phyloP scores from a whole-genome alignment of 2,888 invertebrate species.

The Yponomeuta sedellus region DNA sequence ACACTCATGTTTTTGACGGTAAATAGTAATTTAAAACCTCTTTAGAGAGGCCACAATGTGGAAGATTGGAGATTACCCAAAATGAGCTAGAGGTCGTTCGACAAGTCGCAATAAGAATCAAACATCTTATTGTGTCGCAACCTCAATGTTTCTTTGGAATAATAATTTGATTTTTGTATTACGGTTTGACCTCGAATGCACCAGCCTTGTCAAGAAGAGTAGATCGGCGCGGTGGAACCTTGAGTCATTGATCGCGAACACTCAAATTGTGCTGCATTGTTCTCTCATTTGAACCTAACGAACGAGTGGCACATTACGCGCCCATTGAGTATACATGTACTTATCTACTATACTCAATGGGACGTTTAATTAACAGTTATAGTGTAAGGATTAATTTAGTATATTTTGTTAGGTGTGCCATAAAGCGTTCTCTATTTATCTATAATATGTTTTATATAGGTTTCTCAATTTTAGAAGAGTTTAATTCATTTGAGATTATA shows the following conservation, averaged over 20 bases:
- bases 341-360: not conserved
- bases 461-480: no score
- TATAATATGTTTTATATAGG: no score
- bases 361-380: not conserved
- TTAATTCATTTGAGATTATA: no score
- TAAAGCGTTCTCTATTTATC: no score
- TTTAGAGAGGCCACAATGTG: conserved; percentile 10
- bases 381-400: not conserved
- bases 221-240: conserved; percentile 47
- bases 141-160: conserved; percentile 27
- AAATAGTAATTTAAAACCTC: conserved; percentile 7
- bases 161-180: conserved; percentile 38
- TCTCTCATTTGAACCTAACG: conserved; percentile 27
- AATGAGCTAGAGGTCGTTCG: conserved; percentile 20
- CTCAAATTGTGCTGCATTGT: conserved; percentile 52
- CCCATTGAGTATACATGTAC: not conserved
- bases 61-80: conserved; percentile 19
- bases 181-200: conserved; percentile 27
- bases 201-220: conserved; percentile 56
- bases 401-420: not conserved
- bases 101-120: conserved; percentile 20
- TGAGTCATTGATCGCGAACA: conserved; percentile 59
- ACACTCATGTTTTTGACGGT: conserved; percentile 5
- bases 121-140: conserved; percentile 25
- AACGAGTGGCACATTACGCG: not conserved